phyloP scores from a whole-genome alignment of 1,140 invertebrate genomes.

The Eurosta solidaginis region DNA sequence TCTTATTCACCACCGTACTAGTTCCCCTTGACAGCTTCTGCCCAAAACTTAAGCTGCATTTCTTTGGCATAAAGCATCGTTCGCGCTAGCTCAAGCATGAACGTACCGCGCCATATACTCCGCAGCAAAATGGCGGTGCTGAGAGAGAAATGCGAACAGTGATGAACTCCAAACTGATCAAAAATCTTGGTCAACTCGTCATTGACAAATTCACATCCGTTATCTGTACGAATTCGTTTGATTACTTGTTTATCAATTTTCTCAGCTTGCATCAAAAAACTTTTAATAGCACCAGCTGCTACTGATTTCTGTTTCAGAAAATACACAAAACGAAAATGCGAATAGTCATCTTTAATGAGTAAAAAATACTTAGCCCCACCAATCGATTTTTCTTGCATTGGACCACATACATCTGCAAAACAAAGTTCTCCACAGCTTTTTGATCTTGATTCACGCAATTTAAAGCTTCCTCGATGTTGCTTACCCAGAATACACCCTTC shows the following conservation, averaged over 20 bases:
- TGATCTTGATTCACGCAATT: slow-evolving; percentile 39
- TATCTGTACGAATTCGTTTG: slow-evolving; percentile 58
- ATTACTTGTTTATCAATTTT: slow-evolving; percentile 50
- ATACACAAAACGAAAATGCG: slow-evolving; percentile 50
- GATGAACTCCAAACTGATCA: slow-evolving; percentile 44
- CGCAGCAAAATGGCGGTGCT: no score
- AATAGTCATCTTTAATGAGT: slow-evolving; percentile 59
- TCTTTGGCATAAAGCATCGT: slow-evolving; percentile 53
- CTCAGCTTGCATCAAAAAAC: slow-evolving; percentile 54
- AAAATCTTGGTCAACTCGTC: slow-evolving; percentile 48
- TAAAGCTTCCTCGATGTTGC: no score
- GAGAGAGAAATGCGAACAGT: slow-evolving; percentile 57
- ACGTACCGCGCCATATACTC: slow-evolving; percentile 60
- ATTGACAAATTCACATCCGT: slow-evolving; percentile 59
- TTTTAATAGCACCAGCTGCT: slow-evolving; percentile 45
- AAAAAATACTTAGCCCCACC: slow-evolving; percentile 56
- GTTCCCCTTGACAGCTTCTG: slow-evolving; percentile 57
- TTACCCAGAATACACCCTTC: no score
- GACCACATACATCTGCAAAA: no score
- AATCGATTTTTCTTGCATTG: no score
- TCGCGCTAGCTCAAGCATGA: slow-evolving; percentile 56
- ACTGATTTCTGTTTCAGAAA: slow-evolving; percentile 60
- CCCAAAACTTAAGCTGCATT: slow-evolving; percentile 53
- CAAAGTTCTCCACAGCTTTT: slow-evolving; percentile 51
- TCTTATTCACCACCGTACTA: slow-evolving; percentile 49